A percentile compares a stretch with the other conserved stretches of the same genome.
Evolutionary conservation across 2,888 invertebrate genomes (phyloP).

Genomic region (Idaea dimidiata): DNA sequence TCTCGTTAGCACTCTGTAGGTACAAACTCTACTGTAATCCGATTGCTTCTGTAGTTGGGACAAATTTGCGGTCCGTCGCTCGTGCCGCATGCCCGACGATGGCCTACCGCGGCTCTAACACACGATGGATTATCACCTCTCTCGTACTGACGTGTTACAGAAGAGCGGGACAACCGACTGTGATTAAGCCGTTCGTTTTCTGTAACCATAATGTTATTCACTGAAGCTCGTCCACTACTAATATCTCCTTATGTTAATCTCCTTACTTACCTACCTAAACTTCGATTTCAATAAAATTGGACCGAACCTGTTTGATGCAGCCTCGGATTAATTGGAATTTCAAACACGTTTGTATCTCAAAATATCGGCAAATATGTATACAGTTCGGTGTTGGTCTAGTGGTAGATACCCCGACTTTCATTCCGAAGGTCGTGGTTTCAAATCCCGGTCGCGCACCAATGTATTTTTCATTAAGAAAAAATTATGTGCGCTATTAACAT

Average conservation of each 20-base stretch:
- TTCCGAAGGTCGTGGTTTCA: no score
- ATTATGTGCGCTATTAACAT: no score
- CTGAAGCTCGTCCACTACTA: constrained; percentile 38
- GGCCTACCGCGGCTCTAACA: constrained; percentile 42
- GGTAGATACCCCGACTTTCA: no score
- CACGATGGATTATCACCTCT: constrained; percentile 49
- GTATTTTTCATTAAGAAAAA: no score
- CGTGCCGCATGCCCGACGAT: constrained; percentile 43
- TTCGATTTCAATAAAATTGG: constrained; percentile 31
- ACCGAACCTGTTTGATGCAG: constrained; percentile 38
- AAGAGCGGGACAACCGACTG: constrained; percentile 36
- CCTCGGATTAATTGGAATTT: constrained; percentile 41
- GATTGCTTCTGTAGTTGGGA: constrained; percentile 73
- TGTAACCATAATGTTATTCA: constrained; percentile 46
- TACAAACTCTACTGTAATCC: constrained; percentile 64
- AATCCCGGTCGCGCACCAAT: no score
- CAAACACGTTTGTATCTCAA: constrained; percentile 35
- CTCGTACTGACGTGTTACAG: constrained; percentile 35
- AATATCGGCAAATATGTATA: no score
- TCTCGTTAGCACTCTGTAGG: constrained; percentile 66
- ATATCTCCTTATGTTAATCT: constrained; percentile 45
- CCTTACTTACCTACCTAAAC: constrained; percentile 37
- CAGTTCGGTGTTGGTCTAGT: no score
- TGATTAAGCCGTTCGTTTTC: constrained; percentile 52
- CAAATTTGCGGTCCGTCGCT: constrained; percentile 74